Evolutionary conservation across 2,797 vertebrate genomes (phyloP).

Genomic region (Phaenicophaeus curvirostris): DNA sequence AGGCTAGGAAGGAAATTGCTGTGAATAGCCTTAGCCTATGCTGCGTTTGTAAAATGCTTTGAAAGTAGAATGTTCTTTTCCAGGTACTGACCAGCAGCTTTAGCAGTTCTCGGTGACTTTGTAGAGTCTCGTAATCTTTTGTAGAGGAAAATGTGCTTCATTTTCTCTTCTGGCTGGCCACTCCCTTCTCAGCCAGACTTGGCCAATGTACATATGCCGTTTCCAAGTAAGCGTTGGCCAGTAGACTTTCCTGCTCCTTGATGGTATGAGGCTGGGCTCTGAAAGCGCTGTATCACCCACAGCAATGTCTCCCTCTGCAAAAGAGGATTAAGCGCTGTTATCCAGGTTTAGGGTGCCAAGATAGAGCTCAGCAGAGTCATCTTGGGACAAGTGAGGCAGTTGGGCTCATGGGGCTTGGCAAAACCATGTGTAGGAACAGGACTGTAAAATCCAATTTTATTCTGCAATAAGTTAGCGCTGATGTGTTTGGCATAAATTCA

Average conservation of each 20-base stretch:
- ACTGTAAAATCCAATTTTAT: background rate
- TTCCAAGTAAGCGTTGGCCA: background rate
- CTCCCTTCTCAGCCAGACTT: background rate
- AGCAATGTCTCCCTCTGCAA: background rate
- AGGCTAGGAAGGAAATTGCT: background rate
- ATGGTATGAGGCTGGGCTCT: background rate
- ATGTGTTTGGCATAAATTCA: background rate
- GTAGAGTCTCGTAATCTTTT: background rate
- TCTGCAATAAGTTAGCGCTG: background rate
- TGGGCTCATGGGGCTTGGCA: background rate
- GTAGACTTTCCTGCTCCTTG: background rate
- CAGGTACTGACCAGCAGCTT: background rate
- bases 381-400: background rate
- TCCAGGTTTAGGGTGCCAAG: background rate
- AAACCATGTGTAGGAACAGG: rapidly evolving
- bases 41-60: background rate
- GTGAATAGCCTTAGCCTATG: background rate
- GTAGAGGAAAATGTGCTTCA: background rate
- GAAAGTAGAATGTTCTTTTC: background rate
- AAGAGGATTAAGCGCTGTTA: background rate
- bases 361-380: background rate
- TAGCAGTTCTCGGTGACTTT: background rate
- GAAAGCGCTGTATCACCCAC: background rate
- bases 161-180: background rate
- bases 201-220: background rate